These are phyloP conservation scores for Cistogaster globosa DNA, from an alignment of 2,888 invertebrate genomes.

Conservation along the genomic window DNA sequence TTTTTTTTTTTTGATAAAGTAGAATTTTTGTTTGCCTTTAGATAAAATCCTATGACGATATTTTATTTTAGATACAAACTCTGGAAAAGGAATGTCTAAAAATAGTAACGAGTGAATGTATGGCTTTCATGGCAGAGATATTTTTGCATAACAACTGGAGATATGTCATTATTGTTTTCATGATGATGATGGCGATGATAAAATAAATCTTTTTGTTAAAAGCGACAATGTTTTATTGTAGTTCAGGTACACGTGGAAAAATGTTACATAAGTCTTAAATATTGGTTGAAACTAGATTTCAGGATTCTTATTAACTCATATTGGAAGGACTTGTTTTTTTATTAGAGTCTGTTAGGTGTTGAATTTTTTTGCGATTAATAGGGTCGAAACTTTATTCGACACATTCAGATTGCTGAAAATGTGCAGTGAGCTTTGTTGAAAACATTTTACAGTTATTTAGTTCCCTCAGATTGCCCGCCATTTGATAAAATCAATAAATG, in stretches of 20 bases:
- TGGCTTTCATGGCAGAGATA: conserved; percentile 18
- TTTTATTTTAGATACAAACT: conserved; percentile 48
- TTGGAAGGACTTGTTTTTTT: too few species aligned
- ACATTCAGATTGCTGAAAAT: too few species aligned
- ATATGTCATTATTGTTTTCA: conserved; percentile 38
- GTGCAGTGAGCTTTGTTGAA: too few species aligned
- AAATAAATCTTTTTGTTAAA: conserved; percentile 48
- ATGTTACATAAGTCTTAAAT: not conserved
- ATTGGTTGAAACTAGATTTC: too few species aligned
- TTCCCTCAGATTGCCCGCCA: too few species aligned
- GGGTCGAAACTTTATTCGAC: too few species aligned
- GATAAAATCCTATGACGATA: conserved; percentile 19
- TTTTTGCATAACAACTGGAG: not conserved
- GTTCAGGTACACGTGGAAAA: not conserved
- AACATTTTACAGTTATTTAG: too few species aligned
- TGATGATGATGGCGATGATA: conserved; percentile 22
- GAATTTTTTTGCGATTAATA: too few species aligned
- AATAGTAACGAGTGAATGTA: conserved; percentile 49
- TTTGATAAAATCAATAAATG: too few species aligned
- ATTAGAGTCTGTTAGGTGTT: too few species aligned
- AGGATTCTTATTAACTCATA: too few species aligned
- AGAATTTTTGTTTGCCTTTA: conserved; percentile 28
- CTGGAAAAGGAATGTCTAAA: conserved; percentile 51
- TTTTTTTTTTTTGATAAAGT: conserved; percentile 20
- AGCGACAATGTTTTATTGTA: conserved; percentile 36